A percentile compares a stretch with the other conserved stretches of the same genome.
These are phyloP conservation scores for Oncorhynchus kisutch DNA, from an alignment of 2,113 vertebrate species.

Conservation along the genomic window DNA sequence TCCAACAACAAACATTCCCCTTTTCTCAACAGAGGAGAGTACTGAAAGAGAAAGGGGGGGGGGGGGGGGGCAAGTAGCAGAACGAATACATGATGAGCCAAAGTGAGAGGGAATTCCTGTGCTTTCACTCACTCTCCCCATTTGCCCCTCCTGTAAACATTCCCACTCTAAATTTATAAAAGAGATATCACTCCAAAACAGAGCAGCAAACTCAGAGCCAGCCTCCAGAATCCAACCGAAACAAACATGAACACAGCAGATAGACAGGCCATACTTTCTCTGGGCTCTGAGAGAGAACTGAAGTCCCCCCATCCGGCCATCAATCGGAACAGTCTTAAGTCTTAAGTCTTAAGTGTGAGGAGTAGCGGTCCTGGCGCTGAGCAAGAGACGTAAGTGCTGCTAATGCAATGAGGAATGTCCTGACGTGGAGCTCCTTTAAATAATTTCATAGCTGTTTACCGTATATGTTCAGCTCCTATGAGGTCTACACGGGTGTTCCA, in stretches of 20 bases:
- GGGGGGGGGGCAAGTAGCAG: background rate
- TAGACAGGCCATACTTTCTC: background rate
- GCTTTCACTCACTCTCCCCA: background rate
- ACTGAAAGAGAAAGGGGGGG: background rate
- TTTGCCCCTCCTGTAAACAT: slow-evolving; percentile 23
- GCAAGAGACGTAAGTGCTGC: slow-evolving; percentile 67
- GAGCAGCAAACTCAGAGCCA: slow-evolving; percentile 21
- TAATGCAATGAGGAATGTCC: slow-evolving; percentile 77
- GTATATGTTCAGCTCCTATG: slow-evolving; percentile 81
- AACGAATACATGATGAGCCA: slow-evolving; percentile 53
- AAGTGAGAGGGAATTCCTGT: slow-evolving; percentile 59
- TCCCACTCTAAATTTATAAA: slow-evolving; percentile 32
- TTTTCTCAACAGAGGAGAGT: slow-evolving; percentile 29
- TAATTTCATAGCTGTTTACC: slow-evolving; percentile 75
- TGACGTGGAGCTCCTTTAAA: slow-evolving; percentile 73
- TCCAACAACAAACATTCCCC: slow-evolving; percentile 50
- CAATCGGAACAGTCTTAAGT: slow-evolving; percentile 47
- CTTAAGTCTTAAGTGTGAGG: background rate
- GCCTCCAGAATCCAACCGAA: slow-evolving; percentile 26
- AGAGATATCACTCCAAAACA: slow-evolving; percentile 26
- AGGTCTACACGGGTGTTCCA: slow-evolving; percentile 81
- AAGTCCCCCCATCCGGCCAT: background rate
- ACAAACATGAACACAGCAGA: slow-evolving; percentile 27
- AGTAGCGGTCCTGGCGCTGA: background rate
- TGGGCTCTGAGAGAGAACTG: slow-evolving; percentile 3